Conservation (phyloP, 2,113 vertebrate species). For the Saiga tatarica region DNA sequence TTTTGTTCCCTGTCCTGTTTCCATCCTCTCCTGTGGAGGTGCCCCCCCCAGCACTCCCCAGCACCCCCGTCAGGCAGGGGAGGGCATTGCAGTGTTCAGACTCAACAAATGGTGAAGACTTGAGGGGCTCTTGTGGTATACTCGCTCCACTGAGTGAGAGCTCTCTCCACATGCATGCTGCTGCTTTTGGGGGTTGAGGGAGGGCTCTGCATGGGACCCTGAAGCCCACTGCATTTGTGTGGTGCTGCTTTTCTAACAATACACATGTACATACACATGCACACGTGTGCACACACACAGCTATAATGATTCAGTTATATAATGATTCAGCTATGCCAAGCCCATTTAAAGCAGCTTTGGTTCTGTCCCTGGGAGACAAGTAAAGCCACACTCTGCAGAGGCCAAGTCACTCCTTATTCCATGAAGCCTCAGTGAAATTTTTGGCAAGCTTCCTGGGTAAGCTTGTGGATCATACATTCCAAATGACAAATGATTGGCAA, state of each 20-base stretch:
- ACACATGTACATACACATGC: no score
- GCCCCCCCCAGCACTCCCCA: neutral
- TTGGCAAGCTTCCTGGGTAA: neutral
- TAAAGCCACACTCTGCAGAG: neutral
- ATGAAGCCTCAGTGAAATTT: neutral
- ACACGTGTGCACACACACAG: rapidly evolving
- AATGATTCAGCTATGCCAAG: neutral
- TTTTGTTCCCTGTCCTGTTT: neutral
- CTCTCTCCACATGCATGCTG: no score
- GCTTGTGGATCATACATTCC: neutral
- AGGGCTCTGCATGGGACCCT: neutral
- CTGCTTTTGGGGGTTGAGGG: neutral
- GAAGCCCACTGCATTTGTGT: neutral
- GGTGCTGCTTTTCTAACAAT: neutral
- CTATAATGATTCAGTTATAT: neutral
- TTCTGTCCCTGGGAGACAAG: neutral
- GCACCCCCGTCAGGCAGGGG: no score
- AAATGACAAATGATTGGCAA: neutral
- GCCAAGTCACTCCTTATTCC: neutral
- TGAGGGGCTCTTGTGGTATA: neutral
- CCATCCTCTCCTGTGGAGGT: neutral
- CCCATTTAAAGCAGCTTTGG: neutral
- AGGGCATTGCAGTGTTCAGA: neutral
- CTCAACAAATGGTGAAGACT: neutral
- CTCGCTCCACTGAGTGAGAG: neutral